Percentiles rank a stretch among this genome's conserved stretches.
phyloP scores from a whole-genome alignment of 2,113 vertebrate species.

The Vidua macroura region DNA sequence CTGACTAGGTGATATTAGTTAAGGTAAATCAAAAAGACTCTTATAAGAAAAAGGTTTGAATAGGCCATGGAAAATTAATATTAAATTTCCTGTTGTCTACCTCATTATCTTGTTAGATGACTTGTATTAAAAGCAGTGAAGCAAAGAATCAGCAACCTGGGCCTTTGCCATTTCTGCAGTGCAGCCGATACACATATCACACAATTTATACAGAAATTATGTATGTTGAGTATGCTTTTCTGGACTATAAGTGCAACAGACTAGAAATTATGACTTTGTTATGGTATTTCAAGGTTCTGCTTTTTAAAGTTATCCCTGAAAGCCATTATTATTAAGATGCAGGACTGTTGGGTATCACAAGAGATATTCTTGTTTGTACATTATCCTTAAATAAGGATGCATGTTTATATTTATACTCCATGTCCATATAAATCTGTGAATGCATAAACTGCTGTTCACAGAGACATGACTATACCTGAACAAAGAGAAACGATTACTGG shows the following conservation, averaged over 20 bases:
- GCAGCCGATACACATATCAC: slow-evolving; percentile 33
- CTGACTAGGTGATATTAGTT: slow-evolving; percentile 14
- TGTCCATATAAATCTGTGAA: not conserved
- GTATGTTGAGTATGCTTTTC: slow-evolving; percentile 15
- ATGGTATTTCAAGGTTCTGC: slow-evolving; percentile 37
- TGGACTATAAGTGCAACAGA: slow-evolving; percentile 45
- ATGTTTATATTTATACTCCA: not conserved
- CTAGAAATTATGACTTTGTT: slow-evolving; percentile 74
- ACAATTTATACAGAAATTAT: slow-evolving; percentile 59
- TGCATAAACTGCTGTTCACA: not conserved
- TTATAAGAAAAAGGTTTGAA: slow-evolving; percentile 26
- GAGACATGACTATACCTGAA: not conserved
- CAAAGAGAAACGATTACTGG: not conserved
- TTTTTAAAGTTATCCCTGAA: slow-evolving; percentile 50
- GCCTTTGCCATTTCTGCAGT: slow-evolving; percentile 48
- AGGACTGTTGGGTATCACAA: not conserved
- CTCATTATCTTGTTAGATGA: slow-evolving; percentile 71
- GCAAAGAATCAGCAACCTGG: slow-evolving; percentile 55
- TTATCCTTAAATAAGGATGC: not conserved
- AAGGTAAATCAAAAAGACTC: slow-evolving; percentile 20
- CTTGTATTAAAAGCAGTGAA: slow-evolving; percentile 69
- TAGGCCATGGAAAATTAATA: slow-evolving; percentile 64
- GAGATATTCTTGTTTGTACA: not conserved
- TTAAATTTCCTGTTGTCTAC: slow-evolving; percentile 57
- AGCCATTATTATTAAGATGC: slow-evolving; percentile 34